Evolutionary conservation across 2,888 invertebrate genomes (phyloP).

Genomic region (Eulithis testata): DNA sequence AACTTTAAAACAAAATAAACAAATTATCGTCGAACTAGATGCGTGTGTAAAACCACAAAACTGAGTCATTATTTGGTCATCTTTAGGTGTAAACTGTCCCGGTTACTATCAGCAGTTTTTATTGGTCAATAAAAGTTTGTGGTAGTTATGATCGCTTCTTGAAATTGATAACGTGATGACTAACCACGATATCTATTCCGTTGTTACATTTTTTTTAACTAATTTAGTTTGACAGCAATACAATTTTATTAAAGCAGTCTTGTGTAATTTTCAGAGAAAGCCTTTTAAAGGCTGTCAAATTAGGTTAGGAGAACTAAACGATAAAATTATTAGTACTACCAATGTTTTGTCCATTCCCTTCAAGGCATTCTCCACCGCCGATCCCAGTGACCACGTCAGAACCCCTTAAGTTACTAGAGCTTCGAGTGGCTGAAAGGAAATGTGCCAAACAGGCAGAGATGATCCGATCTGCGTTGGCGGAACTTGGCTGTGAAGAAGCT

Average conservation of each 20-base stretch:
- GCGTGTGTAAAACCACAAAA: constrained; percentile 20
- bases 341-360: constrained; percentile 4
- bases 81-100: constrained; percentile 3
- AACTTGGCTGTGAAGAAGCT: constrained; percentile 94
- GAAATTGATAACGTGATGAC: constrained; percentile 11
- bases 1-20: constrained; percentile 13
- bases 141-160: constrained; percentile 12
- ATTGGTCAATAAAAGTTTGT: constrained; percentile 7
- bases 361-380: constrained; percentile 79
- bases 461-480: constrained; percentile 93
- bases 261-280: too few relatives aligned
- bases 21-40: constrained; percentile 11
- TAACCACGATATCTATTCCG: background rate
- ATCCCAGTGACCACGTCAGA: constrained; percentile 77
- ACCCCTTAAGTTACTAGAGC: constrained; percentile 90
- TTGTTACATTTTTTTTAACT: too few relatives aligned
- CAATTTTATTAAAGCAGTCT: too few relatives aligned
- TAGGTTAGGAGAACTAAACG: too few relatives aligned
- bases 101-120: constrained; percentile 13
- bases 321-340: background rate
- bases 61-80: constrained; percentile 23
- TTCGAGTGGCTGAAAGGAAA: constrained; percentile 93
- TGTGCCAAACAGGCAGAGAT: constrained; percentile 92
- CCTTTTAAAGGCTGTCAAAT: too few relatives aligned
- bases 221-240: too few relatives aligned